Evolutionary conservation across 1,140 invertebrate species (phyloP).

Genomic region (Drosophila insularis): DNA sequence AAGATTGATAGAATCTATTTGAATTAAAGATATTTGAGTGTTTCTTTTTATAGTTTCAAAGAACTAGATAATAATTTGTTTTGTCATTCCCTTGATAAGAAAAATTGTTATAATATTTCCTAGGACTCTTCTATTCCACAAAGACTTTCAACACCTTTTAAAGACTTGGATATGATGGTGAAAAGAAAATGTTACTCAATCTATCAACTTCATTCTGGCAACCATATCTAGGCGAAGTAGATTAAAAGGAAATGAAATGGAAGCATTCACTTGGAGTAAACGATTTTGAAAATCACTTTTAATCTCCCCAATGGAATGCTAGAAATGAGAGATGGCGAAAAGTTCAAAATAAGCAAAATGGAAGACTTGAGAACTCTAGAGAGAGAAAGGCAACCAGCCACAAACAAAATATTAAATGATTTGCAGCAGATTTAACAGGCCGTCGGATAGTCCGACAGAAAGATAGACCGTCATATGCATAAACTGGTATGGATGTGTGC

Average conservation of each 20-base stretch:
- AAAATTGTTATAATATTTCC: too few species aligned
- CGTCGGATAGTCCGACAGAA: background rate
- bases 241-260: background rate
- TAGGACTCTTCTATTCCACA: too few species aligned
- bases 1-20: too few species aligned
- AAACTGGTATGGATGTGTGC: slow-evolving; percentile 1
- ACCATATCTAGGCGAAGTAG: background rate
- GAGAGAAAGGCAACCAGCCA: slow-evolving; percentile 5
- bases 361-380: background rate
- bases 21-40: too few species aligned
- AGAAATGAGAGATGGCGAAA: slow-evolving; percentile 43
- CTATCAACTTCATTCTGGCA: background rate
- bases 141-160: too few species aligned
- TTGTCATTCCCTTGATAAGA: too few species aligned
- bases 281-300: slow-evolving; percentile 60
- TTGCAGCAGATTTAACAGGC: slow-evolving; percentile 51
- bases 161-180: background rate
- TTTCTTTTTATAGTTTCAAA: too few species aligned
- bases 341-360: slow-evolving; percentile 56
- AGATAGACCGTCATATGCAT: slow-evolving; percentile 27
- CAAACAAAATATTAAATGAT: slow-evolving; percentile 63
- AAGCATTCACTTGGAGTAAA: slow-evolving; percentile 29
- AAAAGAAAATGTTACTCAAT: slow-evolving; percentile 7
- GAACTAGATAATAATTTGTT: too few species aligned
- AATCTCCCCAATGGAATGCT: background rate